Conservation (phyloP, 1,140 invertebrate species). For the Heliconius melpomene region DNA sequence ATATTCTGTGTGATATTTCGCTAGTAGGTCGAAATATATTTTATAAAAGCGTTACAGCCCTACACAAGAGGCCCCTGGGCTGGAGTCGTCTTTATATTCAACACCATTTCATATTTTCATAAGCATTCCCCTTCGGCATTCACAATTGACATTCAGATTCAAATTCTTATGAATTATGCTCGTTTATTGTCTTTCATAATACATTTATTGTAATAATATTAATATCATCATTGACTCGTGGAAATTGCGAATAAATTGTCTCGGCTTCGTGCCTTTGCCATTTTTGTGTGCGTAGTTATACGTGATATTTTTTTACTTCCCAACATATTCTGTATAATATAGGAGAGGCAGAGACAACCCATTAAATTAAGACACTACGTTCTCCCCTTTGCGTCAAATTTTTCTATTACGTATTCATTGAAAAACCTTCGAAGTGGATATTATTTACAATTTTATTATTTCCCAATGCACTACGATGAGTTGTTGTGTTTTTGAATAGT, state of each 20-base stretch:
- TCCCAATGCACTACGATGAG: too few species aligned
- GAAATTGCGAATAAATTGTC: neutral
- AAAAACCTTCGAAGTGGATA: too few species aligned
- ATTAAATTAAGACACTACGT: too few species aligned
- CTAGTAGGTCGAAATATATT: neutral
- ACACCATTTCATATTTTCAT: conserved; percentile 2
- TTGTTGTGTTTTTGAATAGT: too few species aligned
- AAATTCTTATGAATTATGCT: conserved; percentile 13
- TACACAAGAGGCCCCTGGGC: neutral
- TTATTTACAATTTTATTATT: too few species aligned
- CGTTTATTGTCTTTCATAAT: neutral
- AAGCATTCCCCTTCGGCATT: neutral
- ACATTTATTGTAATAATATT: conserved; percentile 3
- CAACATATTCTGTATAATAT: too few species aligned
- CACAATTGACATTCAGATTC: conserved; percentile 6
- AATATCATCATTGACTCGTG: neutral
- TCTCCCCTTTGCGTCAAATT: too few species aligned
- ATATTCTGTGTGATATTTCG: neutral
- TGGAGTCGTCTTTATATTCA: neutral
- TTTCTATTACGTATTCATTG: too few species aligned
- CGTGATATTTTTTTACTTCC: too few species aligned
- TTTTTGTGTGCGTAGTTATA: neutral
- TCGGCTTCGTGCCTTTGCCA: neutral
- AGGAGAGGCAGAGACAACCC: too few species aligned
- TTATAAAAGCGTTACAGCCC: neutral